Conservation (phyloP, 2,113 vertebrate species). For the Malaclemys terrapin region DNA sequence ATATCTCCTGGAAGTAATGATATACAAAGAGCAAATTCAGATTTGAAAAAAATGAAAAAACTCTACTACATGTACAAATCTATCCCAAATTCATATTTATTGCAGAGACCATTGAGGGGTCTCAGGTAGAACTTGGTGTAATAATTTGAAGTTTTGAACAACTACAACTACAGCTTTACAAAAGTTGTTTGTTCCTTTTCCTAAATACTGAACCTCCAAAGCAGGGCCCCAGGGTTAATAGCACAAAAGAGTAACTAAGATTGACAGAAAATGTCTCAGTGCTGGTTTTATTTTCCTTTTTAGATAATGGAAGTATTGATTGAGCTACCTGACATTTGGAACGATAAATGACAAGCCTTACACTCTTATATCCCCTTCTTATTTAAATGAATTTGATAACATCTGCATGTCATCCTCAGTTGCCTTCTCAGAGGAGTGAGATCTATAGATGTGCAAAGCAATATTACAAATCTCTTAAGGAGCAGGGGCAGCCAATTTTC, state of each 20-base stretch:
- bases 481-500: not conserved
- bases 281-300: conserved; percentile 61
- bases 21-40: not conserved
- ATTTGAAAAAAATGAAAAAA: not conserved
- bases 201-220: conserved; percentile 65
- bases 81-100: not conserved
- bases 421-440: conserved; percentile 40
- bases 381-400: conserved; percentile 67
- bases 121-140: not conserved
- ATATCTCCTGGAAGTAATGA: not conserved
- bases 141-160: conserved; percentile 61
- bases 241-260: conserved; percentile 58
- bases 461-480: not conserved
- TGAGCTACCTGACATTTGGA: conserved; percentile 67
- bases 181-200: conserved; percentile 39
- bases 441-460: not conserved
- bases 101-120: not conserved
- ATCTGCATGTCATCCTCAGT: conserved; percentile 46
- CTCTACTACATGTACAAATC: not conserved
- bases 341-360: conserved; percentile 22
- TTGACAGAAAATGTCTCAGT: conserved; percentile 68
- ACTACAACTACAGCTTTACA: conserved; percentile 63
- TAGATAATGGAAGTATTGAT: conserved; percentile 71
- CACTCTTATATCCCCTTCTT: conserved; percentile 34
- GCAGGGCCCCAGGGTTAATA: conserved; percentile 70